Conservation (phyloP, 1,140 invertebrate species). For the Oreohelix idahoensis region DNA sequence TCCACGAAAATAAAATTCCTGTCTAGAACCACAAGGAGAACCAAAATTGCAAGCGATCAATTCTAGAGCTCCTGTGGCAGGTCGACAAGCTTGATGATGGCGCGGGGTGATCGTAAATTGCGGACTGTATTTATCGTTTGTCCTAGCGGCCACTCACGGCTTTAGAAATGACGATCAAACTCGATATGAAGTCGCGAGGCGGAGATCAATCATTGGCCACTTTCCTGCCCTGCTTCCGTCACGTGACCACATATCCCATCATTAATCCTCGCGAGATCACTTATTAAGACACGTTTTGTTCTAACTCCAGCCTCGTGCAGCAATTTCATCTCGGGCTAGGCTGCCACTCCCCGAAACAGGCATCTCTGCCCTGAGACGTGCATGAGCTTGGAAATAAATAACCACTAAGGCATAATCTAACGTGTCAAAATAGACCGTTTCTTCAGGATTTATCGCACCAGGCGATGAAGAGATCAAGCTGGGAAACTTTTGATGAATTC, state of each 20-base stretch:
- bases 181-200: slow-evolving; percentile 47
- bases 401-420: not conserved
- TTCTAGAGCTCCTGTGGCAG: not conserved
- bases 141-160: slow-evolving; percentile 22
- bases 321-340: not conserved
- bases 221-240: slow-evolving; percentile 44
- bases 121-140: slow-evolving; percentile 29
- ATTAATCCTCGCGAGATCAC: slow-evolving; percentile 51
- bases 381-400: slow-evolving; percentile 4
- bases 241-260: slow-evolving; percentile 52
- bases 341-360: not conserved
- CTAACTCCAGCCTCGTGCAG: slow-evolving; percentile 27
- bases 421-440: not conserved
- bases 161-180: slow-evolving; percentile 44
- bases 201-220: slow-evolving; percentile 49
- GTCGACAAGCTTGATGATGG: slow-evolving; percentile 19
- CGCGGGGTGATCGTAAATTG: slow-evolving; percentile 16
- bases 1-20: not conserved
- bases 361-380: not conserved
- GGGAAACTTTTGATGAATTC: not conserved
- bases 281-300: slow-evolving; percentile 54
- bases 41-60: slow-evolving; percentile 30
- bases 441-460: slow-evolving; percentile 4
- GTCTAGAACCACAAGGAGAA: slow-evolving; percentile 1
- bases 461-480: slow-evolving; percentile 11